Conservation (phyloP, 1,140 invertebrate genomes). For the Plutomurus gul region DNA sequence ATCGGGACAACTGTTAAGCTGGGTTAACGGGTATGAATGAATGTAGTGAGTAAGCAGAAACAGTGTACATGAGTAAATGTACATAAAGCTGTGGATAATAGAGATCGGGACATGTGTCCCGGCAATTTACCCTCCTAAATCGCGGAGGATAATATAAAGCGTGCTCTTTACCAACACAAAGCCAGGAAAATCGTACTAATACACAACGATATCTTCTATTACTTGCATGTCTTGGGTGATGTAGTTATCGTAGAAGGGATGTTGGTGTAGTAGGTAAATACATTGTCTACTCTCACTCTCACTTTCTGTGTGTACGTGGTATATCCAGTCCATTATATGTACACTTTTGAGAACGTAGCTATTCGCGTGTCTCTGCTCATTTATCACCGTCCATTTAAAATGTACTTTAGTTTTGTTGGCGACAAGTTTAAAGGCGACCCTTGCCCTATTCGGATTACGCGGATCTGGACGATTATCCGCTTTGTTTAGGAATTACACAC, state of each 20-base stretch:
- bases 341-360: neutral
- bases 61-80: neutral
- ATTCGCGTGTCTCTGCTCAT: neutral
- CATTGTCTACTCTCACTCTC: too few relatives aligned
- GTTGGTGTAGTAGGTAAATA: too few relatives aligned
- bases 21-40: too few relatives aligned
- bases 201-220: neutral
- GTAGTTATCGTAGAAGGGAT: too few relatives aligned
- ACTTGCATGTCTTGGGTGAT: neutral
- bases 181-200: neutral
- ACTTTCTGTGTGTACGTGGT: too few relatives aligned
- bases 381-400: conserved; percentile 35
- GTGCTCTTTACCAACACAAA: neutral
- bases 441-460: neutral
- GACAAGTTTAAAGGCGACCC: conserved; percentile 29
- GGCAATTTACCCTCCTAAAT: conserved; percentile 25
- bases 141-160: neutral
- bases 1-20: too few relatives aligned
- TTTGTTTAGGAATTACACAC: conserved; percentile 7
- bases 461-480: conserved; percentile 24
- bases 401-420: conserved; percentile 26
- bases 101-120: conserved; percentile 22
- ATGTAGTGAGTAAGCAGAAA: too few relatives aligned
- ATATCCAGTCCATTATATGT: neutral
- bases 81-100: conserved; percentile 25